A percentile compares a stretch with the other conserved stretches of the same genome.
Evolutionary conservation across 2,888 invertebrate species (phyloP).

Genomic region (Neoitamus cyanurus): DNA sequence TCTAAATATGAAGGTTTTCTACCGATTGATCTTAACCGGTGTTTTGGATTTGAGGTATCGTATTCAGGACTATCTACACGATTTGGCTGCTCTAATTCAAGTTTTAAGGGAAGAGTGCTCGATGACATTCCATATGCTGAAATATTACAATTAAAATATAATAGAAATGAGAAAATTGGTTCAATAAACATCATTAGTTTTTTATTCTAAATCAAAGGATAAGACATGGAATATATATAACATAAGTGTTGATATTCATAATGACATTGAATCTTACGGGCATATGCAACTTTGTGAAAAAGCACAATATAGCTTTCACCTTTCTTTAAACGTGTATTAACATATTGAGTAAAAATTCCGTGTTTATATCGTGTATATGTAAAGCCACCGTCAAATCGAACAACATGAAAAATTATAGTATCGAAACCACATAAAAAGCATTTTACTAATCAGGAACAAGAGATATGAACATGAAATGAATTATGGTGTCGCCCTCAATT

Average conservation of each 20-base stretch:
- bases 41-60: not conserved
- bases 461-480: too few species aligned
- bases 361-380: not conserved
- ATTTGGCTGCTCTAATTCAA: not conserved
- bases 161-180: not conserved
- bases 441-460: too few species aligned
- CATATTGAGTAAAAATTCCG: not conserved
- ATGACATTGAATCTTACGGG: not conserved
- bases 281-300: not conserved
- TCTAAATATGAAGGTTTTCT: not conserved
- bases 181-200: not conserved
- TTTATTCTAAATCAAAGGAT: not conserved
- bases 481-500: too few species aligned
- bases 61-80: not conserved
- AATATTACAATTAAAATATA: not conserved
- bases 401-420: not conserved
- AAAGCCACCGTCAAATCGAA: not conserved
- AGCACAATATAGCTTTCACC: not conserved
- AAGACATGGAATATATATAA: not conserved
- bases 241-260: not conserved
- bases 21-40: not conserved
- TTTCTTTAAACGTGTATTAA: not conserved
- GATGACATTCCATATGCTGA: not conserved
- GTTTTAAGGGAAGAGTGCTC: not conserved
- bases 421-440: too few species aligned